A percentile compares a stretch with the other conserved stretches of the same genome.
Evolutionary conservation across 92 coral and sea anemone species (phyloP).

Genomic region (Phenganax marumi): DNA sequence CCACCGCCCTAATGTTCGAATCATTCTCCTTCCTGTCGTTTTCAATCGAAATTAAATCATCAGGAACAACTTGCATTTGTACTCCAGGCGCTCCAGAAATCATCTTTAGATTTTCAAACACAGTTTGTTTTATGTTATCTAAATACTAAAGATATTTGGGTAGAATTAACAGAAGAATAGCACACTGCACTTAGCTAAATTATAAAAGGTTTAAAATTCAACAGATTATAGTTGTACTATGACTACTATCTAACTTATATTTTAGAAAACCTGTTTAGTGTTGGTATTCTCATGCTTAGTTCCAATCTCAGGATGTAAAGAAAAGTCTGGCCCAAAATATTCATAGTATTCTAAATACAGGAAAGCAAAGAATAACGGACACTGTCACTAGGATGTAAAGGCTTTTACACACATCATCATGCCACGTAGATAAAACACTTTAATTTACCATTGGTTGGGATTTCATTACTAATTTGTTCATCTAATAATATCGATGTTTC

Average conservation of each 20-base stretch:
- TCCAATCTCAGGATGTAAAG: slow-evolving; percentile 94
- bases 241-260: not conserved
- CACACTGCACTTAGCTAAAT: not conserved
- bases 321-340: slow-evolving; percentile 95
- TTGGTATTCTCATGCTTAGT: slow-evolving; percentile 91
- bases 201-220: not conserved
- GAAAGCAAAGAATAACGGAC: not conserved
- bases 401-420: not conserved
- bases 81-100: slow-evolving; percentile 93
- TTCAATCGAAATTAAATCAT: slow-evolving; percentile 85
- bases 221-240: not conserved
- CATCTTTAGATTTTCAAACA: slow-evolving; percentile 77
- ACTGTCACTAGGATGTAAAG: not conserved
- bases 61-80: slow-evolving; percentile 98
- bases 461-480: slow-evolving; percentile 79
- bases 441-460: slow-evolving; percentile 82
- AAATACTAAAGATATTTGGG: slow-evolving; percentile 59
- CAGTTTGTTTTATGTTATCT: slow-evolving; percentile 89
- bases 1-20: slow-evolving; percentile 70
- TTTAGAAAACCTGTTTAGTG: slow-evolving; percentile 70
- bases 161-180: not conserved
- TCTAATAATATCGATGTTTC: slow-evolving; percentile 91
- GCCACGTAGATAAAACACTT: not conserved
- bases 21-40: slow-evolving; percentile 72
- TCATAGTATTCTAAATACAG: slow-evolving; percentile 79